Percentiles rank a stretch among this genome's conserved stretches.
These are phyloP conservation scores for Gobio occitaniae DNA, from an alignment of 2,797 vertebrate genomes.

Conservation along the genomic window DNA sequence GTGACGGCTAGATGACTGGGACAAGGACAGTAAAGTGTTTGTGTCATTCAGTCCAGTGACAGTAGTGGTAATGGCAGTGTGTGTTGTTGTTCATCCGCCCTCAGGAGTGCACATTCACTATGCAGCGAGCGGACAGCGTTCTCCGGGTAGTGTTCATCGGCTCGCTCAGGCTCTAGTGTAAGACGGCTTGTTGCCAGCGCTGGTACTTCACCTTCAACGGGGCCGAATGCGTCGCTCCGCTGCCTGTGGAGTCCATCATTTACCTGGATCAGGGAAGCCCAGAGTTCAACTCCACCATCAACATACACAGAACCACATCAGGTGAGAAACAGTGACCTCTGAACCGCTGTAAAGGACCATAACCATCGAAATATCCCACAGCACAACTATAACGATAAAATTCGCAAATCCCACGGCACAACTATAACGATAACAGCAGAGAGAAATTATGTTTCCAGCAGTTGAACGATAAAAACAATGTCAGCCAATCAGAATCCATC, in stretches of 20 bases:
- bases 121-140: conserved; percentile 90
- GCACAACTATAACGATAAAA: no score
- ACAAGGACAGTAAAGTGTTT: no score
- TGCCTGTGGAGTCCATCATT: conserved; percentile 97
- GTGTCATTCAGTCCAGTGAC: neutral
- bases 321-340: conserved; percentile 20
- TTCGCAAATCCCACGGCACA: no score
- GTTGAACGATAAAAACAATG: no score
- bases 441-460: no score
- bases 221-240: conserved; percentile 92
- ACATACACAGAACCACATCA: conserved; percentile 85
- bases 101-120: conserved; percentile 93
- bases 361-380: no score
- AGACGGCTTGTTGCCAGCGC: conserved; percentile 92
- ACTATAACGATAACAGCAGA: no score
- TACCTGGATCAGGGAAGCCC: conserved; percentile 97
- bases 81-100: neutral
- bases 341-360: neutral
- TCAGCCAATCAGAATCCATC: no score
- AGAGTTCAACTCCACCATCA: conserved; percentile 97
- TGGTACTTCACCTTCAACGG: conserved; percentile 99
- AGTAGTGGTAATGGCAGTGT: neutral
- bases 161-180: conserved; percentile 94
- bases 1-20: no score
- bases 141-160: conserved; percentile 94